Evolutionary conservation across 2,888 invertebrate genomes (phyloP).

Genomic region (Hypselothyrea guttata): DNA sequence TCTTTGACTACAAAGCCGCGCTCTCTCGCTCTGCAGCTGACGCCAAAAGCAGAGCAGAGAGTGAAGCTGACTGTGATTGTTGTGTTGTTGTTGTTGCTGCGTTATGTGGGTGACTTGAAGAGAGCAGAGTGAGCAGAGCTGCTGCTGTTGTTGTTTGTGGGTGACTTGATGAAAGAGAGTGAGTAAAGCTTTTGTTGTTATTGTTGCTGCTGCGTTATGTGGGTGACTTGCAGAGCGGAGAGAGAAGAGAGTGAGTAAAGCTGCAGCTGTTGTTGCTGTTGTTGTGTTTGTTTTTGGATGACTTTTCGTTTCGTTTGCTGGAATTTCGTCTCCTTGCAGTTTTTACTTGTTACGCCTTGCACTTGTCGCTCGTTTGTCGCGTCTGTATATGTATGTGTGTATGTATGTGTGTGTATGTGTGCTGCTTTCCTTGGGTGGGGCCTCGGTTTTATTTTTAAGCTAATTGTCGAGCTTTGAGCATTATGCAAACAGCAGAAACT

Average conservation of each 20-base stretch:
- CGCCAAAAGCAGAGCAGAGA: neutral
- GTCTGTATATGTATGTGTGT: constrained; percentile 1
- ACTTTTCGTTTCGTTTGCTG: constrained; percentile 41
- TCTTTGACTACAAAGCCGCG: no score
- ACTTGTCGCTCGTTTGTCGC: constrained; percentile 28
- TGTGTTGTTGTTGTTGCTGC: constrained; percentile 3
- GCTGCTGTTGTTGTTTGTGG: no score
- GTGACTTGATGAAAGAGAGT: constrained; percentile 15
- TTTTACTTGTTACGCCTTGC: constrained; percentile 59
- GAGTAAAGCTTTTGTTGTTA: constrained; percentile 11
- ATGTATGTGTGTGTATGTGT: constrained; percentile 8
- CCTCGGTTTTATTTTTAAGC: constrained; percentile 53
- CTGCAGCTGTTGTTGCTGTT: neutral
- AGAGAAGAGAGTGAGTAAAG: neutral
- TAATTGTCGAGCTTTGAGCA: constrained; percentile 57
- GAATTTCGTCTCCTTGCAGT: constrained; percentile 48
- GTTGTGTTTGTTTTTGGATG: constrained; percentile 35
- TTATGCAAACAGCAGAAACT: constrained; percentile 46
- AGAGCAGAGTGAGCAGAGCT: neutral
- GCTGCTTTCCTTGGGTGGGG: constrained; percentile 50
- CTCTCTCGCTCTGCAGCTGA: constrained; percentile 1
- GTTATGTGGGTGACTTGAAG: constrained; percentile 47
- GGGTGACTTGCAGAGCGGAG: constrained; percentile 50
- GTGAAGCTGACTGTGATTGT: neutral
- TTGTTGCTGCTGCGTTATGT: constrained; percentile 27